These are phyloP conservation scores for Cetoscarus ocellatus DNA, from an alignment of 2,797 vertebrate genomes.

Conservation along the genomic window DNA sequence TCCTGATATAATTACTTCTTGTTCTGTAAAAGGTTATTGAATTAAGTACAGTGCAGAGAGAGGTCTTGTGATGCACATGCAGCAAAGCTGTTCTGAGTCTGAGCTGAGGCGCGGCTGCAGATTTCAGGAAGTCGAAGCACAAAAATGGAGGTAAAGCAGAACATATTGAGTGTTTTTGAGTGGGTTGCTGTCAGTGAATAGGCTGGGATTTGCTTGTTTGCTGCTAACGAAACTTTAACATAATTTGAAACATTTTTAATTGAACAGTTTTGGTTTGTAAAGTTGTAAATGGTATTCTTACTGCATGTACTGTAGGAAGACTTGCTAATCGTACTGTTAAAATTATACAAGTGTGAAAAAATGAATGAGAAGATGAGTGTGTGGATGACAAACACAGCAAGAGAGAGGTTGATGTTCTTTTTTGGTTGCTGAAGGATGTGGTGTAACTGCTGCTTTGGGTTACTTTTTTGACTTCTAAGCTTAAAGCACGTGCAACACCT, in stretches of 20 bases:
- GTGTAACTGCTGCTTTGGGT: constrained; percentile 70
- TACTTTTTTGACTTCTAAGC: constrained; percentile 10
- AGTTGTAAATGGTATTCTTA: neutral
- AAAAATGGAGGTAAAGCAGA: constrained; percentile 74
- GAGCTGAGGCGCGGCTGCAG: constrained; percentile 73
- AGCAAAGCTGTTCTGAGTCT: constrained; percentile 43
- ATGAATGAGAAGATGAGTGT: neutral
- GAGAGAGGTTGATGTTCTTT: constrained; percentile 36
- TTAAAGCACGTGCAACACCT: neutral
- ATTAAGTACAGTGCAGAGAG: constrained; percentile 60
- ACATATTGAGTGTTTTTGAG: constrained; percentile 9
- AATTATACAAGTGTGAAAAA: neutral
- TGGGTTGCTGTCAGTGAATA: neutral
- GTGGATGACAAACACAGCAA: constrained; percentile 2
- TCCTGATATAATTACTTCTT: constrained; percentile 71
- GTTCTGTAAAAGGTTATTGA: constrained; percentile 69
- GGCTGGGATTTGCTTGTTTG: neutral
- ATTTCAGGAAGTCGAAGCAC: constrained; percentile 78
- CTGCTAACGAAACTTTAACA: neutral
- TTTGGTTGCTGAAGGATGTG: constrained; percentile 74
- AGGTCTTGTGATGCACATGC: constrained; percentile 77
- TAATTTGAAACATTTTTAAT: neutral
- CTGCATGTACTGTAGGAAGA: neutral
- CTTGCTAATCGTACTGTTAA: neutral
- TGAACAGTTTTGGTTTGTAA: neutral